phyloP scores from a whole-genome alignment of 1,140 invertebrate species.

The Scaptomyza graminum region DNA sequence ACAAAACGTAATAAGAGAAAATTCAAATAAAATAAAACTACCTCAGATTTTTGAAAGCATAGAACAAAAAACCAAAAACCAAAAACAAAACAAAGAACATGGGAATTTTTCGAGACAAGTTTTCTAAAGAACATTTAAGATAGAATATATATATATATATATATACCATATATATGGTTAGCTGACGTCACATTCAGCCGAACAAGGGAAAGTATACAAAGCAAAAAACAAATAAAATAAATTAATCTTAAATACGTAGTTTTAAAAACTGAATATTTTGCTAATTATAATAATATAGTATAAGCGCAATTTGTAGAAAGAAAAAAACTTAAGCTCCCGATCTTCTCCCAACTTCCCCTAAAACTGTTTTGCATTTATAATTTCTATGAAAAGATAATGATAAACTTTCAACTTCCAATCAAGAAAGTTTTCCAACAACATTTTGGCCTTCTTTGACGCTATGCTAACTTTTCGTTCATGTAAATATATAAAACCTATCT shows the following conservation, averaged over 20 bases:
- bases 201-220: slow-evolving; percentile 64
- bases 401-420: not conserved
- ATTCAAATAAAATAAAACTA: slow-evolving; percentile 66
- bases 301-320: slow-evolving; percentile 30
- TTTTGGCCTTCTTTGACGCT: slow-evolving; percentile 19
- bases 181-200: slow-evolving; percentile 33
- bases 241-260: slow-evolving; percentile 47
- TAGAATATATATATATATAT: slow-evolving; percentile 41
- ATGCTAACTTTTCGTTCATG: slow-evolving; percentile 43
- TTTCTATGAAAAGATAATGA: not conserved
- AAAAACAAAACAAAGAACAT: slow-evolving; percentile 46
- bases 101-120: slow-evolving; percentile 77
- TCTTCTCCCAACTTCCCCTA: not conserved
- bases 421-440: not conserved
- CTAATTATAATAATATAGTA: slow-evolving; percentile 29
- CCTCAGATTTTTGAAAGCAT: slow-evolving; percentile 67
- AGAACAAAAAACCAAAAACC: slow-evolving; percentile 17
- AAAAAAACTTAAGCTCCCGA: slow-evolving; percentile 11
- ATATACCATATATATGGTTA: slow-evolving; percentile 46
- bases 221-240: slow-evolving; percentile 32
- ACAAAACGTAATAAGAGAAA: slow-evolving; percentile 46
- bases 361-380: slow-evolving; percentile 9
- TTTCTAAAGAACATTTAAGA: slow-evolving; percentile 68
- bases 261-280: slow-evolving; percentile 67
- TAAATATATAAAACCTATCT: slow-evolving; percentile 46